Evolutionary conservation across 2,113 vertebrate genomes (phyloP), one percentile per base, ranked within the genome.

Genomic region (Antechinus stuartii): DNA sequence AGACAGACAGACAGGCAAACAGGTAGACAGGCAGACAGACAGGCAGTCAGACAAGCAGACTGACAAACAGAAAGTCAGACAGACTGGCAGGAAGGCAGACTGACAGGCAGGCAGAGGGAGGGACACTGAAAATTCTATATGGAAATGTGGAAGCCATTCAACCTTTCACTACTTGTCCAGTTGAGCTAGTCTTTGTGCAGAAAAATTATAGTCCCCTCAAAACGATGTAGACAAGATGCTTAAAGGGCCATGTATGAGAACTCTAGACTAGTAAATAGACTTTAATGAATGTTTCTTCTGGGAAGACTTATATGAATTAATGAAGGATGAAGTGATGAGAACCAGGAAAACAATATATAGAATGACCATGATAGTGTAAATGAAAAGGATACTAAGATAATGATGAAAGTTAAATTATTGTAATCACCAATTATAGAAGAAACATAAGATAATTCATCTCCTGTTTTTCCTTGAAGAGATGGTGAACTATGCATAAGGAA

Each of bases 61-160:
- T 49, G 49, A 49, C 49, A 49, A 8, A 49, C 49, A 49, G 49
- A 7, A 6, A 49, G 6, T 49, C 49, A 49, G 7, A 49, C 49
- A 49, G 49, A 49, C 49, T 49, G 49, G 5, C 49, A 49, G 49
- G 49, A 49, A 49, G 49, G 49, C 49, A 49, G 49, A 49, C 49
- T 49, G 49, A 49, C 11, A 68, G 11, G 30, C 11, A 68, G 30
- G 27, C 25, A 57, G 56, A 57, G 57, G 6, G 61, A n/a, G 35
- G 19, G 4, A 76, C 16, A 19, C 57, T 30, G 57, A n/a, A 42
- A 84, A 84, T 42, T 95, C 19, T 25, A 55, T 47, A 61, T 26
- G 91, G 76, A 97, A 91, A 92, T 56, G 9, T 30, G 92, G 27
- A 76, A 92, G 92, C 91, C 42, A 92, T 91, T 95, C 61, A 93